These are phyloP conservation scores for Sipha flava DNA, from an alignment of 1,140 invertebrate species.

Conservation along the genomic window DNA sequence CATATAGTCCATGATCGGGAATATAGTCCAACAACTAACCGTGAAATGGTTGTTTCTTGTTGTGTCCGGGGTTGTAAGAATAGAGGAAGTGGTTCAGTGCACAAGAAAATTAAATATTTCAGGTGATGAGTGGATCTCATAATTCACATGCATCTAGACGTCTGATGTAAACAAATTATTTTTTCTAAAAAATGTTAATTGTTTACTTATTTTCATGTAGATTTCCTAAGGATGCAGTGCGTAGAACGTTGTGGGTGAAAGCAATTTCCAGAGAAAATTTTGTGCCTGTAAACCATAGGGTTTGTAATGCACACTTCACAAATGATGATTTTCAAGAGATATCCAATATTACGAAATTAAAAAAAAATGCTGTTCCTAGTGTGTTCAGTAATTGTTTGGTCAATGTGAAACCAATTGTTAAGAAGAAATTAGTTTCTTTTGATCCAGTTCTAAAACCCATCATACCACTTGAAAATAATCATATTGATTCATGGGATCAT, in stretches of 20 bases:
- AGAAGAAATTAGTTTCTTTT: neutral
- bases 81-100: neutral
- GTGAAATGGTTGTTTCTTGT: neutral
- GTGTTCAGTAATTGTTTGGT: neutral
- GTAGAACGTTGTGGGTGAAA: neutral
- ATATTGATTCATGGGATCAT: neutral
- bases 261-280: neutral
- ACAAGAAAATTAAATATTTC: neutral
- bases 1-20: too few relatives aligned
- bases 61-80: neutral
- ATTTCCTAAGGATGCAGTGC: neutral
- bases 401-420: neutral
- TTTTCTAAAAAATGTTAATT: neutral
- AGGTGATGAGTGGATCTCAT: neutral
- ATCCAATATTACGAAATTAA: neutral
- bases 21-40: neutral
- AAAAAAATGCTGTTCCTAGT: neutral
- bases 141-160: neutral
- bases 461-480: neutral
- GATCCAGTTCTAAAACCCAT: neutral
- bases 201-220: neutral
- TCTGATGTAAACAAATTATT: neutral
- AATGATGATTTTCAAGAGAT: neutral
- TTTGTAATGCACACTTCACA: neutral
- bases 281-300: neutral